Evolutionary conservation across 35 echinoderm and acorn worm genomes (phyloP), one percentile per base, ranked within the genome.

Genomic region (Holothuria glaberrima): DNA sequence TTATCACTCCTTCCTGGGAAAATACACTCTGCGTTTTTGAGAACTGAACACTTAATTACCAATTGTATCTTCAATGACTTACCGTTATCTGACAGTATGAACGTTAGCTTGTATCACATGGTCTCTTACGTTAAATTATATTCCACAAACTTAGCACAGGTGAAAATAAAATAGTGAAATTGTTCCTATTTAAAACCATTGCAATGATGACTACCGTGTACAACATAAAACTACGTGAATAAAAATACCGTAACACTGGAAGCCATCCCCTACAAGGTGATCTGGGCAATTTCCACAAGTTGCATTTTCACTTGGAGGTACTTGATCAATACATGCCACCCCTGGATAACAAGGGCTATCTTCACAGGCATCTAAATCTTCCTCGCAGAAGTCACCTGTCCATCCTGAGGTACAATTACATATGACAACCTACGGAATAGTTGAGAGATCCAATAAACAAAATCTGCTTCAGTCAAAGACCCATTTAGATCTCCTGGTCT

Each of bases 161-260:
- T 41, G 7, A 41, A 41, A 2, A 41, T 41, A 7, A 7, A 41
- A 7, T 41, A 41, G 7, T 41, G 7, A 41, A 41, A 2, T 41
- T 41, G 36, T 41, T 41, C 36, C 36, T 7, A 41, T 2, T 4
- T 41, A 41, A 41, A 41, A 41, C 7, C 2, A 41, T 41, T 41
- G 36, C 2, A 28, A n/a, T n/a, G 27, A 28, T 3, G 5, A 21
- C 27, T 17, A 4, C 35, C n/a, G 35, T 65, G 1, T 4, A 65
- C 27, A 4, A 4, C 12, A n/a, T 29, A 0, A 29, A 10, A 69
- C 25, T 31, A 79, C 41, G 0, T 38, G 29, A 79, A 10, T 9
- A 79, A 24, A n/a, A n/a, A 27, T 88, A 88, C 86, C 86, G 62
- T 67, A 67, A 54, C 86, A 88, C 30, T 88, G 58, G 36, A 72